Conservation (phyloP, 2,113 vertebrate species). For the Ornithorhynchus anatinus region DNA sequence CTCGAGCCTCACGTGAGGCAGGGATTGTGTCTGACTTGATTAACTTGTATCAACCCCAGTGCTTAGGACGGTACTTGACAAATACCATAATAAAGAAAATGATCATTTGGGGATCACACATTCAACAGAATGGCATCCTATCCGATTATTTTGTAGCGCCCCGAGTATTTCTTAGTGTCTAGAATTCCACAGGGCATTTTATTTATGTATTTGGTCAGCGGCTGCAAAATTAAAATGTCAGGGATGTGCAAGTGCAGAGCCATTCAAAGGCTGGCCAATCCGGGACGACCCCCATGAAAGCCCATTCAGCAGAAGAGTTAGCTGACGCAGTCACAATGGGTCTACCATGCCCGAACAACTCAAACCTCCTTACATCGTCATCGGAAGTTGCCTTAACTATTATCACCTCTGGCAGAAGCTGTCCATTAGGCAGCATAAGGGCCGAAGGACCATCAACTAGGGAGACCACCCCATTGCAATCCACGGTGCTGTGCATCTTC, state of each 20-base stretch:
- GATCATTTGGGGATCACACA: too few relatives aligned
- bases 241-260: slow-evolving; percentile 15
- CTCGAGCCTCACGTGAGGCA: too few relatives aligned
- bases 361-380: slow-evolving; percentile 85
- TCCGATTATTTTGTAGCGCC: too few relatives aligned
- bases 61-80: too few relatives aligned
- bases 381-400: slow-evolving; percentile 84
- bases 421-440: slow-evolving; percentile 79
- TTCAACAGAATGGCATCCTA: too few relatives aligned
- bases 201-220: too few relatives aligned
- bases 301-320: slow-evolving; percentile 28
- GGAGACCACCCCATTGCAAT: slow-evolving; percentile 92
- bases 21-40: too few relatives aligned
- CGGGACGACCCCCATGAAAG: slow-evolving; percentile 45
- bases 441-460: slow-evolving; percentile 76
- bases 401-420: slow-evolving; percentile 87
- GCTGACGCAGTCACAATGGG: slow-evolving; percentile 18
- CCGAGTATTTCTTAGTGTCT: too few relatives aligned
- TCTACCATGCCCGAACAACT: slow-evolving; percentile 54
- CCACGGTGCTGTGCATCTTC: slow-evolving; percentile 88
- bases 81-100: too few relatives aligned
- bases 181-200: too few relatives aligned
- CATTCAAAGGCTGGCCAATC: slow-evolving; percentile 7
- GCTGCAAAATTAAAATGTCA: background rate
- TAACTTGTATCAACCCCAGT: too few relatives aligned